A percentile compares a stretch with the other conserved stretches of the same genome.
phyloP scores from a whole-genome alignment of 2,113 vertebrate genomes.

The Solea senegalensis region DNA sequence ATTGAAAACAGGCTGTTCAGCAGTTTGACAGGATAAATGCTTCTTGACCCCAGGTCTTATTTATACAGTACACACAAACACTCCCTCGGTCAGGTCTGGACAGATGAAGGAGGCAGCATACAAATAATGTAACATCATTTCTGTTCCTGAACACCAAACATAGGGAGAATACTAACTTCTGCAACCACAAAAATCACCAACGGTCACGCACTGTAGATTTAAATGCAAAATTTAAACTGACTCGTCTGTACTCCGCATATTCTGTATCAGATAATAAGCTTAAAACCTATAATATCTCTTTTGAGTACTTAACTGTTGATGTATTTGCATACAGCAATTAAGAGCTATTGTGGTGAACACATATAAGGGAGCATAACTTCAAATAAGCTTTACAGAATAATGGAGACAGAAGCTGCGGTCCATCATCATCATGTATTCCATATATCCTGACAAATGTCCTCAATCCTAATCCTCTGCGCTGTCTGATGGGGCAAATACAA shows the following conservation, averaged over 20 bases:
- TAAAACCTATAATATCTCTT: background rate
- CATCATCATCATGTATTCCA: background rate
- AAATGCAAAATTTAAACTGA: too few relatives aligned
- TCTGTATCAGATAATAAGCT: background rate
- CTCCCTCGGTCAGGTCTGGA: too few relatives aligned
- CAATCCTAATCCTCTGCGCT: slow-evolving; percentile 17
- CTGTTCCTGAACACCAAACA: too few relatives aligned
- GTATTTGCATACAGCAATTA: background rate
- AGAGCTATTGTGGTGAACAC: background rate
- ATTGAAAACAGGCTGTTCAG: too few relatives aligned
- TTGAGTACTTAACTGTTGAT: background rate
- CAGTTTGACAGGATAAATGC: too few relatives aligned
- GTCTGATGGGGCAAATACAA: slow-evolving; percentile 44
- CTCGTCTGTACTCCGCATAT: background rate
- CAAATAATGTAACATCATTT: too few relatives aligned
- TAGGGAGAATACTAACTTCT: too few relatives aligned
- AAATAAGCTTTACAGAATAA: background rate
- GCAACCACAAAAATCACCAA: too few relatives aligned
- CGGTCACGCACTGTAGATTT: too few relatives aligned
- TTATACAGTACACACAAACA: too few relatives aligned
- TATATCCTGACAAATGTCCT: slow-evolving; percentile 28
- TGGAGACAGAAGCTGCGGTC: background rate
- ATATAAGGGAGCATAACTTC: background rate
- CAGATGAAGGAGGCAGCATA: too few relatives aligned
- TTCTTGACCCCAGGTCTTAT: too few relatives aligned